phyloP scores from a whole-genome alignment of 2,113 vertebrate genomes.

The Cheilinus undulatus region DNA sequence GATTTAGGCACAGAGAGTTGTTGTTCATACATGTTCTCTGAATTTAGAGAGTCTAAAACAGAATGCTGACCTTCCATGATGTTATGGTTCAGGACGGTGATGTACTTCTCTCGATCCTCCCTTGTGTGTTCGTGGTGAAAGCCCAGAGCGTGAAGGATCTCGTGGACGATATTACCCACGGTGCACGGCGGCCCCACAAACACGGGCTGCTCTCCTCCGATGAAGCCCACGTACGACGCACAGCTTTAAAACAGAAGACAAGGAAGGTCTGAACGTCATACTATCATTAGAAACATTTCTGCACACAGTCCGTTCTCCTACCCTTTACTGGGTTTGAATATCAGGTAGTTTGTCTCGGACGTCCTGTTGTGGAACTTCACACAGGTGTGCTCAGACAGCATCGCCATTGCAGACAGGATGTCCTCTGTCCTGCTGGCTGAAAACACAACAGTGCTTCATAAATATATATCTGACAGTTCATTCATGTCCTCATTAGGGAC shows the following conservation, averaged over 20 bases:
- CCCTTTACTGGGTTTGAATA: conserved; percentile 40
- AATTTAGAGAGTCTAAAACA: too few relatives aligned
- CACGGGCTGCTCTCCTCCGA: conserved; percentile 77
- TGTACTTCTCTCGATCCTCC: conserved; percentile 73
- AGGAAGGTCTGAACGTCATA: background rate
- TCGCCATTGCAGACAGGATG: conserved; percentile 49
- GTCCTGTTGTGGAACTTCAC: conserved; percentile 54
- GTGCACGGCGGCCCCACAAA: conserved; percentile 70
- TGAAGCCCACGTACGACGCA: conserved; percentile 80
- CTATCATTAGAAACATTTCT: too few relatives aligned
- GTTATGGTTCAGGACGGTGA: conserved; percentile 71
- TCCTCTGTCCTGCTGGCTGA: conserved; percentile 23
- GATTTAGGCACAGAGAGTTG: too few relatives aligned
- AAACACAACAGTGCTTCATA: background rate
- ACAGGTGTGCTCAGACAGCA: conserved; percentile 69
- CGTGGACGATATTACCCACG: conserved; percentile 81
- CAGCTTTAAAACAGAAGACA: conserved; percentile 79
- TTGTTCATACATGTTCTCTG: too few relatives aligned
- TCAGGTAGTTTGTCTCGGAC: conserved; percentile 56
- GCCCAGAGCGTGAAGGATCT: conserved; percentile 86
- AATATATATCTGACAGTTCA: too few relatives aligned
- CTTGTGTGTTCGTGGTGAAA: conserved; percentile 87
- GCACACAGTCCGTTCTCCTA: conserved; percentile 5
- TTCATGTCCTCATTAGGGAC: too few relatives aligned
- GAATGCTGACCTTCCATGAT: conserved; percentile 61